Evolutionary conservation across 2,113 vertebrate species (phyloP).

Genomic region (Oenanthe melanoleuca): DNA sequence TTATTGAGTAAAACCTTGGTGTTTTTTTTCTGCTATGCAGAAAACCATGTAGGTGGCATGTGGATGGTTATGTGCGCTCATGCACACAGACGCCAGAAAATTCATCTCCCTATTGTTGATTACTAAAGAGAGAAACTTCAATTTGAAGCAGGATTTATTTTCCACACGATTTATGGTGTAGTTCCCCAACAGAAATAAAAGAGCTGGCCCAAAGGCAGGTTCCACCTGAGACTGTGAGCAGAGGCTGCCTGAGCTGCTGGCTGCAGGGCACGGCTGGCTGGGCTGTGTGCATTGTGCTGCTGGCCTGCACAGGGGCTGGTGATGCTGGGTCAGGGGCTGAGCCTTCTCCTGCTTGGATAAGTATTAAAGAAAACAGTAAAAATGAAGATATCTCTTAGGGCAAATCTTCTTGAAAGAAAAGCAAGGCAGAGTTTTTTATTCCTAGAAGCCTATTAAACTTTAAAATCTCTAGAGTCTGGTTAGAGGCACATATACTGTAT

Average conservation of each 20-base stretch:
- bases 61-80: not conserved
- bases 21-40: not conserved
- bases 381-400: not conserved
- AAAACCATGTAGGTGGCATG: not conserved
- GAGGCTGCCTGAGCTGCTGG: not conserved
- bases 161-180: not conserved
- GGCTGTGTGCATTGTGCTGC: rapidly evolving
- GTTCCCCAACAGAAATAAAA: not conserved
- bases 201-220: not conserved
- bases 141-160: not conserved
- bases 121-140: not conserved
- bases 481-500: not conserved
- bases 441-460: not conserved
- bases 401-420: not conserved
- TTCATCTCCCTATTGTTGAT: not conserved
- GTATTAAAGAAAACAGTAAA: not conserved
- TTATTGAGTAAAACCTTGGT: not conserved
- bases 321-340: rapidly evolving
- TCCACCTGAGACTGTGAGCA: not conserved
- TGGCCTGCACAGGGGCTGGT: not conserved
- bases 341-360: not conserved
- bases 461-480: not conserved
- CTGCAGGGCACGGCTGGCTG: not conserved
- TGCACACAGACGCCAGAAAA: not conserved
- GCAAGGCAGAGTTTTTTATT: not conserved